These are phyloP conservation scores for Numenius phaeopus DNA, from an alignment of 2,797 vertebrate species.

Conservation along the genomic window DNA sequence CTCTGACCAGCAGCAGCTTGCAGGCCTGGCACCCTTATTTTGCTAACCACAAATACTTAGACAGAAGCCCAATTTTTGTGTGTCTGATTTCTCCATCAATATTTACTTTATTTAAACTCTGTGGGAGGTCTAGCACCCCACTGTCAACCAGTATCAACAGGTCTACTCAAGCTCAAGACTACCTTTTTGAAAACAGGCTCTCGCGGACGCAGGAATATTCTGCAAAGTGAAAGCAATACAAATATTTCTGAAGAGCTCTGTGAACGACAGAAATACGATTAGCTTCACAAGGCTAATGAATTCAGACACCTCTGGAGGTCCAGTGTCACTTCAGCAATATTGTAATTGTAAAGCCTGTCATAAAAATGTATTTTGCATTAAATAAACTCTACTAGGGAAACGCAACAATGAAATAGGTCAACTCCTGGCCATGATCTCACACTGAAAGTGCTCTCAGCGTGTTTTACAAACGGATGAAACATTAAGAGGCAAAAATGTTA, in stretches of 20 bases:
- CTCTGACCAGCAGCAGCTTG: constrained; percentile 38
- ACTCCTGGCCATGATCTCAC: not conserved
- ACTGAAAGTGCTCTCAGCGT: not conserved
- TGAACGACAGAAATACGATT: constrained; percentile 43
- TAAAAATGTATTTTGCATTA: constrained; percentile 53
- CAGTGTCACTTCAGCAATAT: constrained; percentile 37
- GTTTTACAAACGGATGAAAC: constrained; percentile 15
- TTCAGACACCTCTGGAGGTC: constrained; percentile 32
- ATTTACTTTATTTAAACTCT: constrained; percentile 66
- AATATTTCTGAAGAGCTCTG: constrained; percentile 28
- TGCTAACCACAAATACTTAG: constrained; percentile 68
- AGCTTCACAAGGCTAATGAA: constrained; percentile 51
- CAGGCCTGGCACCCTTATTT: constrained; percentile 54
- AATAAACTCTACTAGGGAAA: constrained; percentile 45
- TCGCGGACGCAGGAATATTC: constrained; percentile 11
- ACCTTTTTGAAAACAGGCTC: constrained; percentile 37
- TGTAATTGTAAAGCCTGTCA: constrained; percentile 50
- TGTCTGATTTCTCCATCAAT: constrained; percentile 61
- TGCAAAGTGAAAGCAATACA: constrained; percentile 26
- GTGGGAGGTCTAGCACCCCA: constrained; percentile 51
- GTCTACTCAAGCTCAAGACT: constrained; percentile 11
- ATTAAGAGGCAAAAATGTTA: not conserved
- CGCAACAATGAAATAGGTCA: constrained; percentile 45
- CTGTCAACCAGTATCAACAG: constrained; percentile 27
- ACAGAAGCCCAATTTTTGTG: constrained; percentile 64